Evolutionary conservation across 2,797 vertebrate species (phyloP).

Genomic region (Spheniscus humboldti): DNA sequence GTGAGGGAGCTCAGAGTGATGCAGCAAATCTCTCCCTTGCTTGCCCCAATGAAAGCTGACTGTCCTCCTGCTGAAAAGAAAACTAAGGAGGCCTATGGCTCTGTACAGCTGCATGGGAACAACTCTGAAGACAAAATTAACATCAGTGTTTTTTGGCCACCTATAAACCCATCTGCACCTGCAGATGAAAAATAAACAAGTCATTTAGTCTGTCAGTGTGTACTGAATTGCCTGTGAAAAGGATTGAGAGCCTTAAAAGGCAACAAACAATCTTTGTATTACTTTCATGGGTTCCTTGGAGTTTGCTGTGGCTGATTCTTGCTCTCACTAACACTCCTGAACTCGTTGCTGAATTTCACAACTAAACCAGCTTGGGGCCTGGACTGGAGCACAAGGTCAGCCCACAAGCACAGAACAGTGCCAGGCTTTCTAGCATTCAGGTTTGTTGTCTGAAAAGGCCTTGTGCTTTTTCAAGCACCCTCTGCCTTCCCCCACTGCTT

Average conservation of each 20-base stretch:
- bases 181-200: conserved; percentile 20
- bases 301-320: not conserved
- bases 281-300: not conserved
- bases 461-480: not conserved
- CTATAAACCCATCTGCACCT: not conserved
- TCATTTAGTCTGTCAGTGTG: not conserved
- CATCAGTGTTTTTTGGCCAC: not conserved
- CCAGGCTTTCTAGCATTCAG: not conserved
- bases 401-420: not conserved
- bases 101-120: not conserved
- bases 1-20: not conserved
- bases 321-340: not conserved
- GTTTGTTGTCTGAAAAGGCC: not conserved
- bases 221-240: not conserved
- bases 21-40: not conserved
- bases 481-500: not conserved
- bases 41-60: not conserved
- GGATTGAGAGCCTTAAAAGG: not conserved
- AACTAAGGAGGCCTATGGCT: not conserved
- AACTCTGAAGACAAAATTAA: conserved; percentile 24
- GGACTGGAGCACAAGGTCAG: not conserved
- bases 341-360: not conserved
- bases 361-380: not conserved
- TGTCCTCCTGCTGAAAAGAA: not conserved
- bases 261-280: not conserved